Evolutionary conservation across 2,113 vertebrate genomes (phyloP), one percentile per base, ranked within the genome.

Genomic region (Ceuthmochares aereus): DNA sequence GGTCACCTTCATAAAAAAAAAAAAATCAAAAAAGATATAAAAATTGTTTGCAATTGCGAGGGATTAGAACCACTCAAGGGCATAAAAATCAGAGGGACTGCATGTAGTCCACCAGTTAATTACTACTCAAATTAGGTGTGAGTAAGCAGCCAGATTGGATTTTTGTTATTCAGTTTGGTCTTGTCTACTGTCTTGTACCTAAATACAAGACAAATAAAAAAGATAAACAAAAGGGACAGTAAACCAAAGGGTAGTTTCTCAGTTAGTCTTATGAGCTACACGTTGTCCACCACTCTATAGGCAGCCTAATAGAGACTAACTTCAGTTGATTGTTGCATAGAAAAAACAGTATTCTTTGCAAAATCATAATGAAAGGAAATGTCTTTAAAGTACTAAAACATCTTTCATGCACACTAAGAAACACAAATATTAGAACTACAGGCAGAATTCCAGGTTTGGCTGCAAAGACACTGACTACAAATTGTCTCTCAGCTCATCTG

Each of bases 201-300:
- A 72, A 85, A 37, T 23, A 55, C 2, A 19, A n/a, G 7, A 59
- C 11, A 74, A 86, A 62, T 40, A 75, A 42, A 69, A 92, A 49
- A 29, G 12, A 26, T 25, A 25, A 51, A 25, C 23, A 29, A 25
- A 52, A 52, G 51, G 26, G 51, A 52, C 25, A 19, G 58, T 20
- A 87, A 89, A 72, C n/a, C 62, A 36, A 89, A 81, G 3, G 27
- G 14, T 43, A 12, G 15, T 89, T 76, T 75, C 85, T 40, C 29
- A 60, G 29, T 25, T 56, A 32, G 40, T 62, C 55, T 62, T 60
- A 36, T 1, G 19, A 89, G 21, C 14, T 76, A 47, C 26, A n/a
- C 2, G 2, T 26, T 86, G 15, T n/a, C 27, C 16, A 45, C 2
- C 8, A 36, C 47, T 30, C 30, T 36, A 4, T 0, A 49, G 20